Percentiles rank a stretch among this genome's conserved stretches.
phyloP scores from a whole-genome alignment of 2,113 vertebrate genomes.

The Sinocyclocheilus rhinocerous region DNA sequence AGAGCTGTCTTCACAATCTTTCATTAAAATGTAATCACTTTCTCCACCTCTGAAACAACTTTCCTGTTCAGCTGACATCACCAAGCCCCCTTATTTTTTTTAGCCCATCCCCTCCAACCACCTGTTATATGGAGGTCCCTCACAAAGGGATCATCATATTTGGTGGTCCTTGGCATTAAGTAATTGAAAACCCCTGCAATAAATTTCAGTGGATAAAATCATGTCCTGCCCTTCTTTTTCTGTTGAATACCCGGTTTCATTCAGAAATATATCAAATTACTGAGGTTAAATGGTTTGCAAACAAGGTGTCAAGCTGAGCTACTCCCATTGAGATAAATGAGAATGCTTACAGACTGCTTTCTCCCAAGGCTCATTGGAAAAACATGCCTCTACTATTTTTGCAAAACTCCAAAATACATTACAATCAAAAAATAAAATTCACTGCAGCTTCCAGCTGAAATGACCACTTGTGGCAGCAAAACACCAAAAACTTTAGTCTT shows the following conservation, averaged over 20 bases:
- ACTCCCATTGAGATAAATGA: background rate
- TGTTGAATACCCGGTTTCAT: background rate
- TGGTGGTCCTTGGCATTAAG: background rate
- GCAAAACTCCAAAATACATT: no score
- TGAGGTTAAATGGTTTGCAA: background rate
- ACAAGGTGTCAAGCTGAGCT: background rate
- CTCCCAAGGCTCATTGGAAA: background rate
- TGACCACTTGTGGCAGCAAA: no score
- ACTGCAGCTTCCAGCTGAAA: no score
- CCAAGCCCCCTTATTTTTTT: background rate
- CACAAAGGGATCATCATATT: background rate
- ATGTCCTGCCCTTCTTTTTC: background rate
- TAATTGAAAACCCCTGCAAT: background rate
- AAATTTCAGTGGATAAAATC: background rate
- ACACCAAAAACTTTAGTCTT: no score
- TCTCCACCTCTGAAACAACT: background rate
- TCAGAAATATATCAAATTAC: background rate
- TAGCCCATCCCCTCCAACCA: no score
- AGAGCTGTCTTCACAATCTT: background rate
- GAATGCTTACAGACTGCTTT: background rate
- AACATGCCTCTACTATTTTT: no score
- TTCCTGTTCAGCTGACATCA: background rate
- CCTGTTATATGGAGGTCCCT: no score
- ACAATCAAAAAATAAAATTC: no score
- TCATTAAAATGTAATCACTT: background rate